These are phyloP conservation scores for Margarornis squamiger DNA, from an alignment of 2,797 vertebrate genomes.

Conservation along the genomic window DNA sequence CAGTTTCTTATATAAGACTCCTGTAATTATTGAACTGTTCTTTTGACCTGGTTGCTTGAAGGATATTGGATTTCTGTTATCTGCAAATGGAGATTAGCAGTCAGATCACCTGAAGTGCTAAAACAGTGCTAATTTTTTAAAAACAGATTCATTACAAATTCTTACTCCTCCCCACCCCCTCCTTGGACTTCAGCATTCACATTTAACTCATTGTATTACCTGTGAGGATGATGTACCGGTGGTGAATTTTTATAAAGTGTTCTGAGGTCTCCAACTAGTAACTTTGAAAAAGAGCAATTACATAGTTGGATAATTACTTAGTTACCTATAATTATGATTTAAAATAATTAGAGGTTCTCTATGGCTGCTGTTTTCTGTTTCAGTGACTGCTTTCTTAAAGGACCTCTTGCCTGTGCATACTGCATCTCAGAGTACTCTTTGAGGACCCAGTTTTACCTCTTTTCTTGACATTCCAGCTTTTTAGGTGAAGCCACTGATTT, in stretches of 20 bases:
- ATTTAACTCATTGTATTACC: background rate
- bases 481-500: background rate
- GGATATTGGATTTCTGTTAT: constrained; percentile 51
- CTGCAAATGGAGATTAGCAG: constrained; percentile 50
- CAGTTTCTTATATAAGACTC: constrained; percentile 44
- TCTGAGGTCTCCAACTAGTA: background rate
- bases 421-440: background rate
- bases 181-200: background rate
- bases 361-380: background rate
- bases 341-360: background rate
- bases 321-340: background rate
- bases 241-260: background rate
- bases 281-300: background rate
- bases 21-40: constrained; percentile 57
- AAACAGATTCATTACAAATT: background rate
- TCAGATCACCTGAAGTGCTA: constrained; percentile 34
- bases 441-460: background rate
- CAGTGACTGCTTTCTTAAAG: background rate
- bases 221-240: background rate
- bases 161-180: too few species aligned
- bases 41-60: constrained; percentile 52
- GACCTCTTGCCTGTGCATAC: background rate
- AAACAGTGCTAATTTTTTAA: constrained; percentile 17
- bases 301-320: background rate
- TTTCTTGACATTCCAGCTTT: background rate